A percentile compares a stretch with the other conserved stretches of the same genome.
Evolutionary conservation across 2,888 invertebrate species (phyloP).

Genomic region (Caenorhabditis uteleia): DNA sequence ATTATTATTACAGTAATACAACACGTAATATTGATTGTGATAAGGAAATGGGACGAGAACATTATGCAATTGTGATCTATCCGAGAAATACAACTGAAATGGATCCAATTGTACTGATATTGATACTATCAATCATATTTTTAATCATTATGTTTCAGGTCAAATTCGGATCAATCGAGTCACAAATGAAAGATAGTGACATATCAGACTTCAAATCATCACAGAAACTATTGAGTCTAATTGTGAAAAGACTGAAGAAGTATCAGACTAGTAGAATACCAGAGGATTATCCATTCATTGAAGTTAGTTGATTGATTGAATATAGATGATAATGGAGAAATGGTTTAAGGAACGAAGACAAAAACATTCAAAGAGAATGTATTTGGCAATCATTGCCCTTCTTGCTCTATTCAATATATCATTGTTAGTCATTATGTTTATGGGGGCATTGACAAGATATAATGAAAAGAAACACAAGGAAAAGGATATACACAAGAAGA

Average conservation of each 20-base stretch:
- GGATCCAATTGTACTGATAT: neutral
- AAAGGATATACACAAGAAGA: slow-evolving; percentile 1
- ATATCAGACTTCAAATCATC: too few relatives aligned
- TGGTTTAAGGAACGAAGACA: slow-evolving; percentile 11
- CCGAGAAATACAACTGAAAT: neutral
- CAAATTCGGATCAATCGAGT: too few relatives aligned
- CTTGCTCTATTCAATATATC: slow-evolving; percentile 11
- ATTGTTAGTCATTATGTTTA: slow-evolving; percentile 29
- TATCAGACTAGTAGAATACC: slow-evolving; percentile 22
- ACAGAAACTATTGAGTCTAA: neutral
- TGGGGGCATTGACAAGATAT: slow-evolving; percentile 22
- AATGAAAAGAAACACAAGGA: neutral
- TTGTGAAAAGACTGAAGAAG: neutral
- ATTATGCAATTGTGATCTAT: slow-evolving; percentile 12
- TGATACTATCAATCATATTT: neutral
- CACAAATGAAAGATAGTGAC: too few relatives aligned
- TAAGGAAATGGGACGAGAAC: slow-evolving; percentile 26
- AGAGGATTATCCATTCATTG: slow-evolving; percentile 20
- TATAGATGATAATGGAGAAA: neutral
- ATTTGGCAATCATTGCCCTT: slow-evolving; percentile 22
- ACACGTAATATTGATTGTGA: slow-evolving; percentile 11
- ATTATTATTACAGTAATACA: neutral
- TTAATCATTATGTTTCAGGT: too few relatives aligned
- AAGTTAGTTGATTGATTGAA: neutral
- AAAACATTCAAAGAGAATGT: slow-evolving; percentile 7